Base-by-base conservation (phyloP, 1,140 invertebrate species). In the Samia ricini region DNA sequence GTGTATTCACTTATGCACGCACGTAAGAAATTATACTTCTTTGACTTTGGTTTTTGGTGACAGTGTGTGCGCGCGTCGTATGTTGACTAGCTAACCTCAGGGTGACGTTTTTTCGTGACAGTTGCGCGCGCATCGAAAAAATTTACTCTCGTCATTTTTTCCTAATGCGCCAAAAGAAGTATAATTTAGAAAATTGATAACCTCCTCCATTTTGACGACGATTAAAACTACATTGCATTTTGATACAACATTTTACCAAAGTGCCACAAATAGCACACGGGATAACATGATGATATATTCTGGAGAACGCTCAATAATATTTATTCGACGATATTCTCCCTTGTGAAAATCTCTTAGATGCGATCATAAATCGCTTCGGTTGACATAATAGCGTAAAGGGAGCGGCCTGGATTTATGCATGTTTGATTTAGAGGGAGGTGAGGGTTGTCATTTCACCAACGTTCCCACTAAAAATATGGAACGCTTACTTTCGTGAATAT, bases 331-430 rank as follows among this genome's bases (percentile, higher is more conserved):
- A 78, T 81, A 82, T 85, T 77, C 66, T 74, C 75, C 76, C 73
- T 76, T 71, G 66, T 79, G 77, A 75, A 85, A 86, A 85, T 85
- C 81, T 86, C 81, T 83, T 79, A 81, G 83, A 86, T 83, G 72
- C 74, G 76, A 82, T 81, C 83, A 84, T 86, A 88, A 86, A 86
- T 86, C 83, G 82, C 77, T 84, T 82, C 74, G 74, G 77, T 82
- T 88, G 85, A 85, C 82, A 81, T 85, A 85, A 86, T 84, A 81
- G 83, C 83, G 82, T 81, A 74, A 86, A 85, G 81, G 83, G 85
- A 79, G 73, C 66, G 76, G 74, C 72, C 69, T 76, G 72, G 82
- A 88, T 86, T 88, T 88, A 86, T 86, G 81, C 83, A 81, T 77
- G 79, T 85, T 81, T 82, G 81, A 85, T 88, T 84, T 83, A 85